Percentiles rank a stretch among this genome's conserved stretches.
Conservation (phyloP, 2,113 vertebrate genomes). For the Microcebus lehilahytsara region DNA sequence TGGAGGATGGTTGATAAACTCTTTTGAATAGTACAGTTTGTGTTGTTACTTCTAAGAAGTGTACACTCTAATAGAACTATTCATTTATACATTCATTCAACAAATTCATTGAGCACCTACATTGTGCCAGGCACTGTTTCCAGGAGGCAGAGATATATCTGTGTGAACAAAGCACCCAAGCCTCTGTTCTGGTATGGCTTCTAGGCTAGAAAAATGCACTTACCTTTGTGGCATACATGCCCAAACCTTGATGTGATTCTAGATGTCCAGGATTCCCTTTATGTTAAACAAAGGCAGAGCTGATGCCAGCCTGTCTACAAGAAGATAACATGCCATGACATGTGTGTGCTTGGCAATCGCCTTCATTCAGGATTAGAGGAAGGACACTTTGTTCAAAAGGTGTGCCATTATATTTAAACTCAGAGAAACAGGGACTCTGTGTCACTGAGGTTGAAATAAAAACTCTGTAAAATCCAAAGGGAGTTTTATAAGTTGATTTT, state of each 20-base stretch:
- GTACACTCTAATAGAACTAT: neutral
- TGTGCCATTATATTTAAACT: neutral
- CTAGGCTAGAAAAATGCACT: neutral
- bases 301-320: neutral
- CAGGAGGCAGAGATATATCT: neutral
- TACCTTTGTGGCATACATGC: neutral
- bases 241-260: neutral
- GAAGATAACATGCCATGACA: neutral
- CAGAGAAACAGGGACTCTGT: neutral
- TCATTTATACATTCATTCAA: neutral
- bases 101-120: neutral
- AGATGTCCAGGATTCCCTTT: neutral
- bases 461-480: neutral
- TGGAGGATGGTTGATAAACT: neutral
- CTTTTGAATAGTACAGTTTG: neutral
- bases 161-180: neutral
- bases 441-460: constrained; percentile 5
- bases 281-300: neutral
- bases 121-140: neutral
- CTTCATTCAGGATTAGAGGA: neutral
- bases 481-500: constrained; percentile 4
- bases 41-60: neutral
- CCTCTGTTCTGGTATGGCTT: neutral
- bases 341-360: neutral
- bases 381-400: neutral